Percentiles rank a stretch among this genome's conserved stretches.
phyloP scores from a whole-genome alignment of 2,797 vertebrate species.

The Nannoperca australis region DNA sequence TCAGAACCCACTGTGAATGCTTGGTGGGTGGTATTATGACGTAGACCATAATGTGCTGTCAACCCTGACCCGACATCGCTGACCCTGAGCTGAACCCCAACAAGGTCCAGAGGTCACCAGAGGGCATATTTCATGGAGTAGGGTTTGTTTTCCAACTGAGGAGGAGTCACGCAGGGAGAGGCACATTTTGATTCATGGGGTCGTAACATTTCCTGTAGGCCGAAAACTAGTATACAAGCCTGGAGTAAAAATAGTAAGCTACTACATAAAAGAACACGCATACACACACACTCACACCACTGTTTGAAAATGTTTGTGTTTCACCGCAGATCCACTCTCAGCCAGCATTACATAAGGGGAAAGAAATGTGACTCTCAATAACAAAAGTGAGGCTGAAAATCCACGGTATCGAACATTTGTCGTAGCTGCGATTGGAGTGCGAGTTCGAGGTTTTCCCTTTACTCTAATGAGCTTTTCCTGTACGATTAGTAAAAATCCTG shows the following conservation, averaged over 20 bases:
- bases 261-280: slow-evolving; percentile 60
- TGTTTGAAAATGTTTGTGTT: slow-evolving; percentile 64
- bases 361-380: slow-evolving; percentile 77
- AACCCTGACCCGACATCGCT: slow-evolving; percentile 59
- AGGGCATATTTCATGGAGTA: slow-evolving; percentile 63
- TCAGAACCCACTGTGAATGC: slow-evolving; percentile 2
- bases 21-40: slow-evolving; percentile 61
- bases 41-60: slow-evolving; percentile 34
- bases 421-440: slow-evolving; percentile 46
- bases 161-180: slow-evolving; percentile 60
- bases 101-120: slow-evolving; percentile 49
- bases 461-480: slow-evolving; percentile 70
- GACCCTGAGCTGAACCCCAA: slow-evolving; percentile 68
- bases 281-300: slow-evolving; percentile 32
- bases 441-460: slow-evolving; percentile 4
- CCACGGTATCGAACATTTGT: slow-evolving; percentile 55
- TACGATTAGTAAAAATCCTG: slow-evolving; percentile 67
- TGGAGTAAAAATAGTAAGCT: slow-evolving; percentile 80
- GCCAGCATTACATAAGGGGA: slow-evolving; percentile 75
- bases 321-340: slow-evolving; percentile 67
- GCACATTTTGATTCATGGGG: slow-evolving; percentile 71
- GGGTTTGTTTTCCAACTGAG: slow-evolving; percentile 70
- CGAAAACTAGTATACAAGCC: slow-evolving; percentile 73
- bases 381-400: slow-evolving; percentile 61
- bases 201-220: slow-evolving; percentile 78